A percentile compares a stretch with the other conserved stretches of the same genome.
phyloP scores from a whole-genome alignment of 2,113 vertebrate species.

The Vidua macroura region DNA sequence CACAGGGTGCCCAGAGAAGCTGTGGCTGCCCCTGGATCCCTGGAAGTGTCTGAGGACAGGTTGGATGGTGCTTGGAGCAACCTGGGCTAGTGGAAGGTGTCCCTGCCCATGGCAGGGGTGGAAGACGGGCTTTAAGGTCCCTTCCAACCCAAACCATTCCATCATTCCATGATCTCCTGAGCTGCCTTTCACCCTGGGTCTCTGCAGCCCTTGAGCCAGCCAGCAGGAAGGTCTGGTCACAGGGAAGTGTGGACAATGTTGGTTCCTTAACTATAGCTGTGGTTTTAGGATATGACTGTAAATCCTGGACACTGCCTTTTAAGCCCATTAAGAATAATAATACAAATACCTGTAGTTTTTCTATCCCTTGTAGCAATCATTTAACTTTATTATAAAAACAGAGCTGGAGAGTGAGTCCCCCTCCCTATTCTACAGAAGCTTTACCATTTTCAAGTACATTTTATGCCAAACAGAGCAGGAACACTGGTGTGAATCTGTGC shows the following conservation, averaged over 20 bases:
- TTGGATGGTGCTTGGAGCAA: accelerated
- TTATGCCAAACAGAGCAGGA: neutral
- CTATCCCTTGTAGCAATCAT: neutral
- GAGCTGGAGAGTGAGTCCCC: neutral
- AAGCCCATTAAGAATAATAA: neutral
- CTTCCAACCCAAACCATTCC: neutral
- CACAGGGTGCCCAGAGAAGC: neutral
- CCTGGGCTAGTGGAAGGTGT: accelerated
- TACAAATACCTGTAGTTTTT: neutral
- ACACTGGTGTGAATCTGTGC: neutral
- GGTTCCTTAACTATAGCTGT: neutral
- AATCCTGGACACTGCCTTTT: neutral
- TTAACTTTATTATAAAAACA: neutral
- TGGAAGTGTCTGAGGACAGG: neutral
- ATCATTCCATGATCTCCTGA: neutral
- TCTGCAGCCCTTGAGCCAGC: neutral
- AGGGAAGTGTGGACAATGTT: neutral
- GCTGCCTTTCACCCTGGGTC: neutral
- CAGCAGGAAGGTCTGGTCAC: neutral
- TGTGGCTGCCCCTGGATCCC: neutral
- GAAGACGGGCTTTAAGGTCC: neutral
- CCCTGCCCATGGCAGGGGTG: neutral
- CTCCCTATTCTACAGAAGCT: neutral
- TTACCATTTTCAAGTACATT: neutral
- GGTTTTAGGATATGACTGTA: neutral